phyloP scores from a whole-genome alignment of 2,888 invertebrate genomes.

The Amiota communis region DNA sequence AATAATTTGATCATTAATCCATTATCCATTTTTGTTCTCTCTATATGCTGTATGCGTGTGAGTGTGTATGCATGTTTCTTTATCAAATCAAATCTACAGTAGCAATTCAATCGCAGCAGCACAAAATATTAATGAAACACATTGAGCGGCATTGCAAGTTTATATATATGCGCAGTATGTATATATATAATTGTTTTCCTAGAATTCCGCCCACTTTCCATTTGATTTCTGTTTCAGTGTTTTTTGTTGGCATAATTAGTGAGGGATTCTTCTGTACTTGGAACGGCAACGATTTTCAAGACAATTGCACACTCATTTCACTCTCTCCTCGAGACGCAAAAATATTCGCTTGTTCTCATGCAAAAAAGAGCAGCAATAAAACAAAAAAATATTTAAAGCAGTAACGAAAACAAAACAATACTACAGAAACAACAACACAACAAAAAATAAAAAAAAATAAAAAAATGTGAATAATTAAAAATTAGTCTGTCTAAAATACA shows the following conservation, averaged over 20 bases:
- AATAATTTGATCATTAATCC: too few species aligned
- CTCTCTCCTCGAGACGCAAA: background rate
- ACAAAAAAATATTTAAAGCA: background rate
- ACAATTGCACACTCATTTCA: background rate
- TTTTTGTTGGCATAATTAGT: constrained; percentile 6
- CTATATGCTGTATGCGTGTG: too few species aligned
- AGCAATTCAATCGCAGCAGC: too few species aligned
- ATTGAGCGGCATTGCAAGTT: background rate
- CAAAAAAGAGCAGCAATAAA: background rate
- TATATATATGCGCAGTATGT: background rate
- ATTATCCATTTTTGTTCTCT: too few species aligned
- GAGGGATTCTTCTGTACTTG: background rate
- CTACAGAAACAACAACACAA: too few species aligned
- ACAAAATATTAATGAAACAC: too few species aligned
- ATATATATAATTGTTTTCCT: background rate
- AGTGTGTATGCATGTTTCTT: too few species aligned
- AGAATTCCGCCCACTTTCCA: background rate
- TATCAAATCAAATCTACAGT: too few species aligned
- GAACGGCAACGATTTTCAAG: background rate
- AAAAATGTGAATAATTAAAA: too few species aligned
- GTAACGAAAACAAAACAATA: background rate
- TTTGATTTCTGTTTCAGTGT: background rate
- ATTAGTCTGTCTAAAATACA: too few species aligned
- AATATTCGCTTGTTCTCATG: background rate
- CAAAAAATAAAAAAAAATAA: background rate